Percentiles rank a stretch among this genome's conserved stretches.
Conservation (phyloP, 2,888 invertebrate genomes). For the Mimachlamys varia region DNA sequence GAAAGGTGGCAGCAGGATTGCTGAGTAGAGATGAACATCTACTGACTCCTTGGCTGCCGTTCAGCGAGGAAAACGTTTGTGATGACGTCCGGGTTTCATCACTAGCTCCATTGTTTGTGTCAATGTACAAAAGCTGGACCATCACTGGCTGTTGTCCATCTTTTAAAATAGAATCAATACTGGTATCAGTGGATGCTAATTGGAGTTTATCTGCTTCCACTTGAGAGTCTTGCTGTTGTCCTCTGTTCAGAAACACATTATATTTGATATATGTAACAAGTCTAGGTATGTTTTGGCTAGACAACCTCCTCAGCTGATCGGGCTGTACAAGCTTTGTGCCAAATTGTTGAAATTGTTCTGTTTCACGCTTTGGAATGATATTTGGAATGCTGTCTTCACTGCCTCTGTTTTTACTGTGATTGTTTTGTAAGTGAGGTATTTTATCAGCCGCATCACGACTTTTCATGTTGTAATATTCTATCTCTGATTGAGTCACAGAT, state of each 20-base stretch:
- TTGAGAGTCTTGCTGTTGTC: background rate
- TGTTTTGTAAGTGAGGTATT: background rate
- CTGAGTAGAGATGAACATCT: background rate
- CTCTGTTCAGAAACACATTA: constrained; percentile 1
- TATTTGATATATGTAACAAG: constrained; percentile 25
- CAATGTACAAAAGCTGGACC: background rate
- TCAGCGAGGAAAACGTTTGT: background rate
- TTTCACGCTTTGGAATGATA: background rate
- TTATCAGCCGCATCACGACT: background rate
- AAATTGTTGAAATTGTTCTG: background rate
- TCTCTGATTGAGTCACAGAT: constrained; percentile 16
- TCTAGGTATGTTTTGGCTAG: background rate
- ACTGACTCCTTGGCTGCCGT: background rate
- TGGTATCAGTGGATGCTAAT: background rate
- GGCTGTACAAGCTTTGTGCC: background rate
- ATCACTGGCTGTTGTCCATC: background rate
- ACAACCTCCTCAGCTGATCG: background rate
- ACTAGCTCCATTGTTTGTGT: background rate
- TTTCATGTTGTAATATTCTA: constrained; percentile 25
- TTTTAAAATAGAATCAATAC: background rate
- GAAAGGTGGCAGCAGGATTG: background rate
- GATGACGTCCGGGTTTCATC: background rate
- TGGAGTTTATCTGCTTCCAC: background rate
- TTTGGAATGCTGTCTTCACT: background rate
- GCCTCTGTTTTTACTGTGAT: background rate